phyloP scores from a whole-genome alignment of 2,113 vertebrate genomes.

The Excalfactoria chinensis region DNA sequence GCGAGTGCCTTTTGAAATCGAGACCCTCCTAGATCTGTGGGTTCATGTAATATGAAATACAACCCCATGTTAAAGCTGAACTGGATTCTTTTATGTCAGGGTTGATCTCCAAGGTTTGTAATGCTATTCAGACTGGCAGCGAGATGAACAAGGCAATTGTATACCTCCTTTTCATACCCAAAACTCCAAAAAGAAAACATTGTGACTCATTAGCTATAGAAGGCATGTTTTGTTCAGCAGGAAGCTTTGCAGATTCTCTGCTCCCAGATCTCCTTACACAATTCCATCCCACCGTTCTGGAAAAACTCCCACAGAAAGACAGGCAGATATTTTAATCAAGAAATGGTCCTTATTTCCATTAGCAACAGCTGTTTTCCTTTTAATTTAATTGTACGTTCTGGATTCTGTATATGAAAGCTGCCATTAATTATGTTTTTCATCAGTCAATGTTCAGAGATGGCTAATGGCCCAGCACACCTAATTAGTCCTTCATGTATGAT shows the following conservation, averaged over 20 bases:
- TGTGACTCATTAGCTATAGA: constrained; percentile 34
- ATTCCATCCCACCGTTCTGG: constrained; percentile 48
- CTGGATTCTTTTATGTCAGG: constrained; percentile 8
- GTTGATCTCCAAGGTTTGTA: constrained; percentile 13
- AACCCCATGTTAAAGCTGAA: background rate
- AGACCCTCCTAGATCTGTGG: background rate
- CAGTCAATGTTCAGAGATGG: constrained; percentile 70
- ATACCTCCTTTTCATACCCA: background rate
- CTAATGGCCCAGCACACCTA: constrained; percentile 72
- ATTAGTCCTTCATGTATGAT: constrained; percentile 75
- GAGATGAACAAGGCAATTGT: constrained; percentile 48
- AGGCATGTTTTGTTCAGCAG: constrained; percentile 45
- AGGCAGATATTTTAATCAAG: constrained; percentile 68
- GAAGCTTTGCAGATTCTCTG: constrained; percentile 61
- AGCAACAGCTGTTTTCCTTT: constrained; percentile 72
- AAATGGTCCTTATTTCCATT: constrained; percentile 69
- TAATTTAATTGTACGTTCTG: constrained; percentile 66
- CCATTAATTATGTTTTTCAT: constrained; percentile 73
- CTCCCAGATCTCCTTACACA: constrained; percentile 55
- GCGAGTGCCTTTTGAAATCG: background rate
- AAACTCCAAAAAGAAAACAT: constrained; percentile 44
- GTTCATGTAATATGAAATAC: background rate
- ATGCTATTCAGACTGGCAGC: constrained; percentile 8
- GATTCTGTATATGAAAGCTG: constrained; percentile 71
- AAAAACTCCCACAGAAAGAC: constrained; percentile 60